Conservation (phyloP, 2,888 invertebrate genomes). For the Hypercompe scribonia region DNA sequence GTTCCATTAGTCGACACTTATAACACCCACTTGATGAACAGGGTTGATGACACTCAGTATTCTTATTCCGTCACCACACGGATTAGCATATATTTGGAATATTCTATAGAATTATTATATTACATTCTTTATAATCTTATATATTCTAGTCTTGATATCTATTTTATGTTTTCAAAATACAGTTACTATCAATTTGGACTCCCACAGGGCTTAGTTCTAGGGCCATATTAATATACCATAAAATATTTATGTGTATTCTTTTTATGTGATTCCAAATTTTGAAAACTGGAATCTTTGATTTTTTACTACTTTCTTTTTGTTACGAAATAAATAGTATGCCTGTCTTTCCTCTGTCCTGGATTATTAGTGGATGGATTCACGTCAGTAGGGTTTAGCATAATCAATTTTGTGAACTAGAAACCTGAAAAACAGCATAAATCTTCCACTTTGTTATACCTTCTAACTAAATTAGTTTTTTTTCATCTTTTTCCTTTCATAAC, state of each 20-base stretch:
- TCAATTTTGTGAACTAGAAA: neutral
- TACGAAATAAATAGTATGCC: neutral
- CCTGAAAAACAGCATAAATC: neutral
- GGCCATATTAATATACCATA: neutral
- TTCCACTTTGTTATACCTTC: neutral
- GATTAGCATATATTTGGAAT: neutral
- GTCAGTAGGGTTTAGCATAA: neutral
- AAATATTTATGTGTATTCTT: neutral
- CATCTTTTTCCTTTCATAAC: neutral
- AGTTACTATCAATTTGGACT: neutral
- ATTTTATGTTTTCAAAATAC: neutral
- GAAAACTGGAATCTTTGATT: neutral
- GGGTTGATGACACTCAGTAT: too few species aligned
- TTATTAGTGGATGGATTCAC: slow-evolving; percentile 1
- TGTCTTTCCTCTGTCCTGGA: neutral
- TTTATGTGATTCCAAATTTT: neutral
- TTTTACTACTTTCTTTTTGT: neutral
- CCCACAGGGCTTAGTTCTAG: neutral
- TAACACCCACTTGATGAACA: too few species aligned
- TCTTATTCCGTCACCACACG: too few species aligned
- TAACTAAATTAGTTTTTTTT: neutral
- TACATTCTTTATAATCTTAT: neutral
- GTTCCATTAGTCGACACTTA: too few species aligned
- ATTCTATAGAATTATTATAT: neutral
- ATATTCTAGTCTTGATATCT: neutral